Evolutionary conservation across 2,888 invertebrate genomes (phyloP), one percentile per base, ranked within the genome.

Genomic region (Ashinkailepas kermadecensis): DNA sequence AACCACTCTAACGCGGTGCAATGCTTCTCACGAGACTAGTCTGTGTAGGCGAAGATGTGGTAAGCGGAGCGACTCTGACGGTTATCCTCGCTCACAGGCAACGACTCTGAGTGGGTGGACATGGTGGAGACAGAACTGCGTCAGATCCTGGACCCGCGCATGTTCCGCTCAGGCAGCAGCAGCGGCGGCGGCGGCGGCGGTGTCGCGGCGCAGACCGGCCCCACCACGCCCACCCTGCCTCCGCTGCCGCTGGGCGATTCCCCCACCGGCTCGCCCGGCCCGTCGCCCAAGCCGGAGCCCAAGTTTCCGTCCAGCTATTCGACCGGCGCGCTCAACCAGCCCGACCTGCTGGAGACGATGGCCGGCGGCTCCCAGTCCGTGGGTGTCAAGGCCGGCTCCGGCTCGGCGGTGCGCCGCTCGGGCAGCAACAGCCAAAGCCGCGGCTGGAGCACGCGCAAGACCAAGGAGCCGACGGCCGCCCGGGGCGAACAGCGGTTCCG

Each of bases 171-270:
- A 7, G 57, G n/a, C 18, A 62, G 56, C 67, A n/a, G 78, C 15
- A 25, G 78, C 58, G 62, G 23, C 21, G 39, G 78, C n/a, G 59
- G n/a, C 58, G 25, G 12, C 57, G 67, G 82, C 18, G 67, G 82
- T 11, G 23, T 10, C 25, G 67, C 23, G 9, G 70, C n/a, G 0
- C n/a, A 7, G 15, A 18, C n/a, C 4, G 78, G 78, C 59, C 15
- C 23, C 58, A 18, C 78, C 15, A 93, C 94, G 0, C 94, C 94
- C 0, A 94, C 94, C 0, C 88, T 94, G 82, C 94, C 93, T 0
- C 93, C 94, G 0, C 87, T 93, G 15, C 93, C 93, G 0, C 93
- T 93, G 0, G 92, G 89, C 85, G 92, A 88, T 78, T 88, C 88
- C 11, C 86, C 86, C 39, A 85, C 85, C 80, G 85, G 84, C 54